Evolutionary conservation across 2,888 invertebrate species (phyloP).

Genomic region (Drosophila nr. perissopoda): DNA sequence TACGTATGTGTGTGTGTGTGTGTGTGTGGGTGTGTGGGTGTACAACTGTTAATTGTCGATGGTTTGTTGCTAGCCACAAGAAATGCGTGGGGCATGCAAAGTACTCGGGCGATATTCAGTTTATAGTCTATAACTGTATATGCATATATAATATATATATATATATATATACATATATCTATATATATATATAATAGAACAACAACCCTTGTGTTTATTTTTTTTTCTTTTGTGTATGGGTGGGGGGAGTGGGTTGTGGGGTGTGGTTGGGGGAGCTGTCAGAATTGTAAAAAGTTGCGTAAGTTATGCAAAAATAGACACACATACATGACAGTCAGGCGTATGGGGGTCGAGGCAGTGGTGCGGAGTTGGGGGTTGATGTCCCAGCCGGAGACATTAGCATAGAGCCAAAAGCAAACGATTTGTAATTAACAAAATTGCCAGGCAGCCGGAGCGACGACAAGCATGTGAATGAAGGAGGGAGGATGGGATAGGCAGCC

Average conservation of each 20-base stretch:
- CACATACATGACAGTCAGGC: slow-evolving; percentile 33
- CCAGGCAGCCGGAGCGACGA: slow-evolving; percentile 79
- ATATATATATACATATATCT: not conserved
- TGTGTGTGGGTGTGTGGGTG: slow-evolving; percentile 9
- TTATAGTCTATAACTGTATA: slow-evolving; percentile 45
- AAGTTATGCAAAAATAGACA: slow-evolving; percentile 68
- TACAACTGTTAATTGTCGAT: slow-evolving; percentile 56
- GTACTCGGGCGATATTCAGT: slow-evolving; percentile 40
- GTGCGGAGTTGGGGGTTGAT: slow-evolving; percentile 2
- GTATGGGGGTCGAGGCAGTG: not conserved
- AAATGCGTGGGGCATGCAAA: slow-evolving; percentile 37
- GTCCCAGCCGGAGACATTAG: slow-evolving; percentile 64
- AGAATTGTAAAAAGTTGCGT: slow-evolving; percentile 68
- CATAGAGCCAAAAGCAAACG: slow-evolving; percentile 73
- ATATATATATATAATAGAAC: slow-evolving; percentile 46
- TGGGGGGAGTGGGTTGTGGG: not conserved
- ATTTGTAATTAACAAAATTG: slow-evolving; percentile 85
- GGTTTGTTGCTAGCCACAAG: slow-evolving; percentile 39
- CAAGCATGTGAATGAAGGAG: slow-evolving; percentile 3
- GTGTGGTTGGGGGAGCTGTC: slow-evolving; percentile 39
- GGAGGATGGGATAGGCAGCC: not conserved
- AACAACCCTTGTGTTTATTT: slow-evolving; percentile 56
- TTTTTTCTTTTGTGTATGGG: not conserved
- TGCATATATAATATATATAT: slow-evolving; percentile 2
- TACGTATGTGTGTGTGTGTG: slow-evolving; percentile 16